phyloP scores from a whole-genome alignment of 2,113 vertebrate genomes.

The Cryptomyrus ogoouensis region DNA sequence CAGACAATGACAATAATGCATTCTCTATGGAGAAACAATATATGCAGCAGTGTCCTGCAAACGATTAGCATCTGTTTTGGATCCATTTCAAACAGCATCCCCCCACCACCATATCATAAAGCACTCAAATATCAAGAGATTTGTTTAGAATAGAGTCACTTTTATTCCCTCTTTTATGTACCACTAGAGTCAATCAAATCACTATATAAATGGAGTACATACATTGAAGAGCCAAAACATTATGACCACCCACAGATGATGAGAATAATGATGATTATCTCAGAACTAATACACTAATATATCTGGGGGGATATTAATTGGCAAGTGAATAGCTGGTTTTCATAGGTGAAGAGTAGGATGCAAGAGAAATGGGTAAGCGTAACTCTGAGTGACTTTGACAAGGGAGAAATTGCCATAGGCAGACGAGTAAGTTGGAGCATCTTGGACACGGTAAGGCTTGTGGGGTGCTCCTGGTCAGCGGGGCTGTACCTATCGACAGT shows the following conservation, averaged over 20 bases:
- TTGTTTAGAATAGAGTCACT: neutral
- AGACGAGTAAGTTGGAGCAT: neutral
- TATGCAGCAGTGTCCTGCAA: neutral
- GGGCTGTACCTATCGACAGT: neutral
- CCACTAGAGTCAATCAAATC: neutral
- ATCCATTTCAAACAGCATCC: neutral
- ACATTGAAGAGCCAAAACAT: neutral
- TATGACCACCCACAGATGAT: neutral
- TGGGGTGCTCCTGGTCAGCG: neutral
- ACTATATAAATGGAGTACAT: neutral
- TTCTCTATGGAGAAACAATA: neutral
- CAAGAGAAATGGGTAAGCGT: neutral
- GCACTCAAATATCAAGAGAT: neutral
- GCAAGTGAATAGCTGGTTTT: neutral
- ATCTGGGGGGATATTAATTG: neutral
- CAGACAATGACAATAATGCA: neutral
- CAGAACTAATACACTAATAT: neutral
- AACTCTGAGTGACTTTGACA: neutral
- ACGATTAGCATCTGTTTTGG: neutral
- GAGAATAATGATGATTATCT: neutral
- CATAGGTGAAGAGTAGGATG: neutral
- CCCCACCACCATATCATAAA: neutral
- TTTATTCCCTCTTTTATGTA: neutral
- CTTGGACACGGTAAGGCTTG: neutral
- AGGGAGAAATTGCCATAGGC: neutral